A percentile compares a stretch with the other conserved stretches of the same genome.
These are phyloP conservation scores for Papilio polyxenes DNA, from an alignment of 1,140 invertebrate genomes.

Conservation along the genomic window DNA sequence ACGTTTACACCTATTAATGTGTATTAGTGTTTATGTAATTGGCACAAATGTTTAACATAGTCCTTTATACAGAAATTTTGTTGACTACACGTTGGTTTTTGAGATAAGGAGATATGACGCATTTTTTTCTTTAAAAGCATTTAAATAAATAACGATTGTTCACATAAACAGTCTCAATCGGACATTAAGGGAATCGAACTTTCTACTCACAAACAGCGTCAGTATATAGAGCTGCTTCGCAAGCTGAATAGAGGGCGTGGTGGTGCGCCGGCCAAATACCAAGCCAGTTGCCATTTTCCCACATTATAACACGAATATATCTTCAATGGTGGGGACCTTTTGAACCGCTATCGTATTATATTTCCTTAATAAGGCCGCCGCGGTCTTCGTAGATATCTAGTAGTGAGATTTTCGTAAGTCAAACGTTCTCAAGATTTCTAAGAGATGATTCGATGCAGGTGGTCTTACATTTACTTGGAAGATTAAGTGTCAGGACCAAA, in stretches of 20 bases:
- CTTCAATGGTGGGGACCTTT: slow-evolving; percentile 37
- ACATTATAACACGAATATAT: slow-evolving; percentile 38
- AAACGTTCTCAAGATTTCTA: slow-evolving; percentile 30
- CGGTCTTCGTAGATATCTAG: slow-evolving; percentile 18
- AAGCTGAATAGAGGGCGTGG: slow-evolving; percentile 30
- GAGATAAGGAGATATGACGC: neutral
- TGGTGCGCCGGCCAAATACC: neutral
- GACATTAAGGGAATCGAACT: neutral
- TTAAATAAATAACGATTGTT: neutral
- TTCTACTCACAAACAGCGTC: slow-evolving; percentile 2
- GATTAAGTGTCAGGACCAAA: neutral
- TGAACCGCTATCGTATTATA: slow-evolving; percentile 39
- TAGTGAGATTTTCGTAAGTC: slow-evolving; percentile 34
- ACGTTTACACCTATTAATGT: too few species aligned
- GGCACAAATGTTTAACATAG: too few species aligned
- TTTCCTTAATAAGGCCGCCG: slow-evolving; percentile 36
- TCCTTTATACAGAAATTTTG: too few species aligned
- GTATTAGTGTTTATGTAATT: too few species aligned
- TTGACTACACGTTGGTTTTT: neutral
- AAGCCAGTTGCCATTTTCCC: slow-evolving; percentile 36
- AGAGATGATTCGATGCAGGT: neutral
- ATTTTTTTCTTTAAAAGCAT: neutral
- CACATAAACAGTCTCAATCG: neutral
- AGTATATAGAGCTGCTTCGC: slow-evolving; percentile 17
- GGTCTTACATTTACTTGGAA: neutral